Conservation (phyloP, 1,140 invertebrate genomes). For the Drosophila triauraria region DNA sequence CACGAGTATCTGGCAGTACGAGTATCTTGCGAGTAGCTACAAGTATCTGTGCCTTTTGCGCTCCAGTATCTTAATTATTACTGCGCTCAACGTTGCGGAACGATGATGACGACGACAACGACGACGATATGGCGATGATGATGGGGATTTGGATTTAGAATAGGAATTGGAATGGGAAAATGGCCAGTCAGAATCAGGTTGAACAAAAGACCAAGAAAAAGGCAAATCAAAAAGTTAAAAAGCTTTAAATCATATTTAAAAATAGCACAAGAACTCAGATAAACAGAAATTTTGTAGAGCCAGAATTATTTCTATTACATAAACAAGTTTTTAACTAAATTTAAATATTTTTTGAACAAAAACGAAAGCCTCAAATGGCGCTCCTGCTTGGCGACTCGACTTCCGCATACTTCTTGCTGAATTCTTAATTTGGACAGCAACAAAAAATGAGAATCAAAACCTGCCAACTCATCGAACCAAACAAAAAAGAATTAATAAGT, state of each 20-base stretch:
- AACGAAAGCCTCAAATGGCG: neutral
- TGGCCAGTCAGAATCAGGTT: conserved; percentile 46
- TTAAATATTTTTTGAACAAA: neutral
- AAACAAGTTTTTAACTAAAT: conserved; percentile 3
- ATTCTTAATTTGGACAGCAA: conserved; percentile 23
- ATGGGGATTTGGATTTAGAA: conserved; percentile 1
- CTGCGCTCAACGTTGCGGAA: conserved; percentile 64
- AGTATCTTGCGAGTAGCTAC: conserved; percentile 23
- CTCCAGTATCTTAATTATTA: conserved; percentile 69
- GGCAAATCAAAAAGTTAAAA: neutral
- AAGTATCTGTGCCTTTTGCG: conserved; percentile 40
- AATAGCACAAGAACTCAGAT: neutral
- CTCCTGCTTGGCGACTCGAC: conserved; percentile 1
- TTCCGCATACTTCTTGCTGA: conserved; percentile 56
- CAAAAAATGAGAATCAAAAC: conserved; percentile 13
- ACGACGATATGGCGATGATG: neutral
- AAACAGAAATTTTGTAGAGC: too few relatives aligned
- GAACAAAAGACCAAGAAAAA: neutral
- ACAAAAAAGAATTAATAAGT: conserved; percentile 31
- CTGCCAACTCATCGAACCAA: conserved; percentile 14
- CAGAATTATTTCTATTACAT: neutral
- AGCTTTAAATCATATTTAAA: neutral
- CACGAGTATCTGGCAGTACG: neutral
- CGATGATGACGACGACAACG: conserved; percentile 11
- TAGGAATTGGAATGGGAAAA: conserved; percentile 32